Percentiles rank a stretch among this genome's conserved stretches.
phyloP scores from a whole-genome alignment of 2,888 invertebrate species.

The Himalopsyche japonica region DNA sequence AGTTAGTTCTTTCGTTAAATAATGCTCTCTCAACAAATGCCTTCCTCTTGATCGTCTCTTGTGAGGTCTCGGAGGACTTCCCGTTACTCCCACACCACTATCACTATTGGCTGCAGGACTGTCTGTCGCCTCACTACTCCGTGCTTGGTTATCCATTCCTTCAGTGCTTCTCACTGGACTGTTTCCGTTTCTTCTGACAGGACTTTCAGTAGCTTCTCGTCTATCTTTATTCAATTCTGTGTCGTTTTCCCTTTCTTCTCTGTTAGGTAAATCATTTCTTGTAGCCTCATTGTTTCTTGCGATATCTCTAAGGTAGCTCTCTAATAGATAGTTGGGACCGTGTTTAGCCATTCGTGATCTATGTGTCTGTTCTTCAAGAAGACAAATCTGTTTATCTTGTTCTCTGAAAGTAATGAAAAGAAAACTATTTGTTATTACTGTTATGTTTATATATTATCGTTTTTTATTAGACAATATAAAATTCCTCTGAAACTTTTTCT shows the following conservation, averaged over 20 bases:
- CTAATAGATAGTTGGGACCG: slow-evolving; percentile 78
- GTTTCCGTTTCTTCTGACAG: slow-evolving; percentile 1
- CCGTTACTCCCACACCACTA: slow-evolving; percentile 71
- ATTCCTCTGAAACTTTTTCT: background rate
- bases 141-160: slow-evolving; percentile 33
- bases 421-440: background rate
- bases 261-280: slow-evolving; percentile 11
- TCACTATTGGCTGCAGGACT: slow-evolving; percentile 70
- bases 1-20: slow-evolving; percentile 60
- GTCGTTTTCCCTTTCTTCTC: slow-evolving; percentile 51
- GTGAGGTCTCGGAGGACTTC: slow-evolving; percentile 60
- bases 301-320: slow-evolving; percentile 68
- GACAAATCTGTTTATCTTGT: slow-evolving; percentile 77
- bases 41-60: slow-evolving; percentile 61
- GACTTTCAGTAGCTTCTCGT: slow-evolving; percentile 16
- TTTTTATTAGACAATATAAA: background rate
- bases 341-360: slow-evolving; percentile 72
- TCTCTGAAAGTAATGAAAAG: slow-evolving; percentile 54
- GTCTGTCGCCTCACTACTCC: slow-evolving; percentile 37
- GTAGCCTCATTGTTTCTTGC: slow-evolving; percentile 28
- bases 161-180: slow-evolving; percentile 16
- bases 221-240: slow-evolving; percentile 32
- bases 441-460: background rate
- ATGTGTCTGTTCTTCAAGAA: slow-evolving; percentile 78
- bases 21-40: slow-evolving; percentile 60